Base-by-base conservation (phyloP, 35 echinoderm and acorn worm species). In the Amphiura filiformis region DNA sequence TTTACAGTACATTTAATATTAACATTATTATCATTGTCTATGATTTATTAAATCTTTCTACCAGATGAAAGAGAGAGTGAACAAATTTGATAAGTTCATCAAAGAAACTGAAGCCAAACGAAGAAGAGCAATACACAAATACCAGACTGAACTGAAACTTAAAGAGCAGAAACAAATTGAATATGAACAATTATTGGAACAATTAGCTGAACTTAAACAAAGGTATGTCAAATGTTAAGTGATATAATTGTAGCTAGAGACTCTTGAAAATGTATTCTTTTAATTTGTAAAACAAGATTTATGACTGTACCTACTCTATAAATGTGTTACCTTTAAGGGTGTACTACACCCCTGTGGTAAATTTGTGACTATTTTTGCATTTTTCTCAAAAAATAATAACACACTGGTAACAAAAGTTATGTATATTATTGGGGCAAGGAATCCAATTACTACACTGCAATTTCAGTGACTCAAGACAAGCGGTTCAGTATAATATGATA, bases 51-150 rank as follows among this genome's bases (percentile, higher is more conserved):
- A n/a, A n/a, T n/a, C n/a, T n/a, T n/a, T n/a, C n/a, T n/a, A n/a
- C n/a, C n/a, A n/a, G n/a, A n/a, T n/a, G 93, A 98, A 94, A 89
- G 96, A 98, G 17, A 88, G 96, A 82, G 96, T 98, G 30, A 88
- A 86, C 28, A 98, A 97, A 83, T 98, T 98, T 94, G 96, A 98
- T 32, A 98, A 98, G 37, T 98, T 98, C 81, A 98, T 98, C 41
- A 39, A 94, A 75, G 96, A 98, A 80, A 98, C 93, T 14, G 96
- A 98, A 84, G 96, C 96, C 57, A 98, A 98, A 79, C 87, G 96
- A 36, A 89, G 90, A 85, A 56, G 96, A 84, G 96, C 96, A 13
- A 98, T 98, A 39, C 96, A 98, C 57, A 98, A 98, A 94, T 97
- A 97, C 39, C 92, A 94, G 42, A 89, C 93, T 57, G 96, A 98